Evolutionary conservation across 1,140 invertebrate species (phyloP).

Genomic region (Littorina saxatilis): DNA sequence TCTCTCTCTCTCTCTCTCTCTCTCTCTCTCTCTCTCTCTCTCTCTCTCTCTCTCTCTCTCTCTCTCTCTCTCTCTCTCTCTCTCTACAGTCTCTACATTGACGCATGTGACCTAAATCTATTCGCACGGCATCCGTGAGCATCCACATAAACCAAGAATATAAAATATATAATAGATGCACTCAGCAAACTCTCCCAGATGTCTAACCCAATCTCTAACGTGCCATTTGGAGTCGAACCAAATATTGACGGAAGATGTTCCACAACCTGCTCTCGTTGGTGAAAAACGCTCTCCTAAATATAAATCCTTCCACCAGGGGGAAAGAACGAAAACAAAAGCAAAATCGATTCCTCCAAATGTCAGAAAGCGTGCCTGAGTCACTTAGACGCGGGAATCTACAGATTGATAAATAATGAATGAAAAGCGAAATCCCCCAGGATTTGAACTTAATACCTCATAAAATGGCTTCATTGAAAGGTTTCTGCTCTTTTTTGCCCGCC

Average conservation of each 20-base stretch:
- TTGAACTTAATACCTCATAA: background rate
- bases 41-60: conserved; percentile 24
- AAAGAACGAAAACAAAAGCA: no score
- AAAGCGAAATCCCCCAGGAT: conserved; percentile 14
- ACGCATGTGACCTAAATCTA: no score
- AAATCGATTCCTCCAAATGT: conserved; percentile 20
- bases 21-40: conserved; percentile 27
- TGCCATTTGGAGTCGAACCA: no score
- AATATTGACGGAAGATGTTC: no score
- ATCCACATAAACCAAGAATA: no score
- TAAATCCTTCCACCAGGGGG: no score
- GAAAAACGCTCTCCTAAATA: no score
- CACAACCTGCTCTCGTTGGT: no score
- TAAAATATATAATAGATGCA: no score
- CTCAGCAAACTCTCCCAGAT: no score
- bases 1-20: background rate
- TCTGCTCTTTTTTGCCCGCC: background rate
- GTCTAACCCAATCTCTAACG: no score
- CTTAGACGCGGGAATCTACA: conserved; percentile 4
- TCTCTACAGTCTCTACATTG: background rate
- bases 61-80: conserved; percentile 3
- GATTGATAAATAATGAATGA: conserved; percentile 30
- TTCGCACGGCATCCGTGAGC: no score
- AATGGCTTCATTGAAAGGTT: background rate
- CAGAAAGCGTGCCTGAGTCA: background rate